Conservation (phyloP, 2,888 invertebrate species). For the Pachycephus smyrnensis region DNA sequence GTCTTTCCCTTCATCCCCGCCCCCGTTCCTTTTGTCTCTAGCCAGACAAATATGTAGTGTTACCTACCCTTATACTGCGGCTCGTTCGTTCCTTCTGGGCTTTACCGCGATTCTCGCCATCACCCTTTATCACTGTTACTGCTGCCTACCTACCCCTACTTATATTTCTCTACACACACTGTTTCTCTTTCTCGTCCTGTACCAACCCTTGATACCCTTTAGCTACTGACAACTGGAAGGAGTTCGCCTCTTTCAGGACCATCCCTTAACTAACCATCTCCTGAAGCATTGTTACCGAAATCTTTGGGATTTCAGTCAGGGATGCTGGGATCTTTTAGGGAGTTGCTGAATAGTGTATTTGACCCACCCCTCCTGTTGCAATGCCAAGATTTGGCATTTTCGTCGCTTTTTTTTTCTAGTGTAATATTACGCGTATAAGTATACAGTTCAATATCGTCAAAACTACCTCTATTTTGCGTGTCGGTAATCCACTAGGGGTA, state of each 20-base stretch:
- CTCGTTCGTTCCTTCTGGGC: constrained; percentile 27
- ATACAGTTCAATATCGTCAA: no score
- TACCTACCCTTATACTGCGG: constrained; percentile 24
- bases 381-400: no score
- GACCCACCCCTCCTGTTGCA: no score
- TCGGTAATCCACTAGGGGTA: no score
- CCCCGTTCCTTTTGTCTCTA: constrained; percentile 42
- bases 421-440: no score
- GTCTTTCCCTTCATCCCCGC: constrained; percentile 15
- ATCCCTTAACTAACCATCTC: neutral
- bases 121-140: constrained; percentile 6
- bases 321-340: no score
- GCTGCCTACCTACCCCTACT: neutral
- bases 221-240: neutral
- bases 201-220: neutral
- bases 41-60: constrained; percentile 40
- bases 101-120: constrained; percentile 21
- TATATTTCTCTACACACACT: constrained; percentile 19
- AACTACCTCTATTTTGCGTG: no score
- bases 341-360: no score
- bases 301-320: constrained; percentile 19
- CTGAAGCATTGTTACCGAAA: constrained; percentile 26
- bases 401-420: no score
- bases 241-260: neutral
- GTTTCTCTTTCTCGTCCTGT: neutral